A percentile compares a stretch with the other conserved stretches of the same genome.
These are phyloP conservation scores for Ephialtes manifestator DNA, from an alignment of 2,888 invertebrate genomes.

Conservation along the genomic window DNA sequence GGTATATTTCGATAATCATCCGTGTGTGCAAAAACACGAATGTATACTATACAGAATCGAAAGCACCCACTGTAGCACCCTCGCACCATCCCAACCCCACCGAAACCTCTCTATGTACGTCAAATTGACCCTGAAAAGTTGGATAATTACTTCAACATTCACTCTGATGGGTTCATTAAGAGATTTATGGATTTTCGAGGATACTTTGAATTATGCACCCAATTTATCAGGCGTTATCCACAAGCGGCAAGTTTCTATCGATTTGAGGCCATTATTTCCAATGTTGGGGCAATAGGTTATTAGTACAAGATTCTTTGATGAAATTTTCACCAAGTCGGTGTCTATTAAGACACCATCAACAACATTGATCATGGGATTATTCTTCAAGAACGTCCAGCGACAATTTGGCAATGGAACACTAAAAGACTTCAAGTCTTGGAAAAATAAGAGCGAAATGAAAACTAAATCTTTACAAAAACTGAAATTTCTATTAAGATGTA, in stretches of 20 bases:
- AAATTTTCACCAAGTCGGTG: too few relatives aligned
- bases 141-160: slow-evolving; percentile 40
- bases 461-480: too few relatives aligned
- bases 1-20: slow-evolving; percentile 37
- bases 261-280: too few relatives aligned
- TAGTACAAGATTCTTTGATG: too few relatives aligned
- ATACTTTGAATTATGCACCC: slow-evolving; percentile 21
- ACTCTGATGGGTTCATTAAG: neutral
- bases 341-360: neutral
- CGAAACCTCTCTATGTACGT: slow-evolving; percentile 37
- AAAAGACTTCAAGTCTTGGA: too few relatives aligned
- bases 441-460: too few relatives aligned
- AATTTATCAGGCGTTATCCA: neutral
- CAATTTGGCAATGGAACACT: too few relatives aligned
- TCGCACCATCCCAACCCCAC: neutral
- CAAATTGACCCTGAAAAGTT: slow-evolving; percentile 59
- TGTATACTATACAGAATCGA: neutral
- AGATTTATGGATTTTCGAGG: slow-evolving; percentile 18
- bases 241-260: too few relatives aligned
- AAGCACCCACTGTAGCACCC: neutral
- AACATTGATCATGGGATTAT: neutral
- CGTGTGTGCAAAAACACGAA: slow-evolving; percentile 44
- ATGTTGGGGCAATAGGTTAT: too few relatives aligned
- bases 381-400: neutral
- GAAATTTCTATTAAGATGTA: too few relatives aligned